Percentiles rank a stretch among this genome's conserved stretches.
phyloP scores from a whole-genome alignment of 2,113 vertebrate genomes.

The Alaudala cheleensis region DNA sequence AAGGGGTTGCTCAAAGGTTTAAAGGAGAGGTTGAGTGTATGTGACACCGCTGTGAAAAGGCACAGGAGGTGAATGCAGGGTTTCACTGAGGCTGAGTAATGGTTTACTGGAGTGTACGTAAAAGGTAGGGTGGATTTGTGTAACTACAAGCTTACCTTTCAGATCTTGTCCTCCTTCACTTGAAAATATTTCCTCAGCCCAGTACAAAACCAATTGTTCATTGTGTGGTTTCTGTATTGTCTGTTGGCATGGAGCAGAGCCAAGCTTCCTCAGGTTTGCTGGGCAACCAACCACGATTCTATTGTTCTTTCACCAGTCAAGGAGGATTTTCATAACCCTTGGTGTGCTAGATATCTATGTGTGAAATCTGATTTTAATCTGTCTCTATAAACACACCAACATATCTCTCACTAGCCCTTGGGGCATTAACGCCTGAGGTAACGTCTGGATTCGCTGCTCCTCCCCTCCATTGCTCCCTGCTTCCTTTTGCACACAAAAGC shows the following conservation, averaged over 20 bases:
- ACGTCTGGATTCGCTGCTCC: conserved; percentile 31
- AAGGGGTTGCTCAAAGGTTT: background rate
- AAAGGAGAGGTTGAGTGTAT: background rate
- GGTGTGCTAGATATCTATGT: background rate
- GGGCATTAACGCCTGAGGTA: conserved; percentile 51
- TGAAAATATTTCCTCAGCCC: conserved; percentile 6
- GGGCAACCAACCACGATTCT: background rate
- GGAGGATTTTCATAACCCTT: conserved; percentile 12
- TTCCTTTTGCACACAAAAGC: conserved; percentile 14
- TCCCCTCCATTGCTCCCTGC: conserved; percentile 7
- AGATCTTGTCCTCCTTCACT: conserved; percentile 15
- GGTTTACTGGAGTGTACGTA: conserved; percentile 17
- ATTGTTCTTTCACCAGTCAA: background rate
- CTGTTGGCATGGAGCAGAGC: background rate
- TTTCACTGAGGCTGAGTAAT: background rate
- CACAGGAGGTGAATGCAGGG: background rate
- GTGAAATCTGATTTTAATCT: conserved; percentile 32
- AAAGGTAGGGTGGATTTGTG: conserved; percentile 39
- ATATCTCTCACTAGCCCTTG: background rate
- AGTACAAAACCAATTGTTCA: background rate
- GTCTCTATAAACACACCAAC: conserved; percentile 32
- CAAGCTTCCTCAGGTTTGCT: conserved; percentile 23
- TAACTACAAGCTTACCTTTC: conserved; percentile 60
- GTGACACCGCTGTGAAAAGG: background rate
- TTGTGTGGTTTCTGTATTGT: conserved; percentile 35